Evolutionary conservation across 2,888 invertebrate species (phyloP).

Genomic region (Drosophila lacicola): DNA sequence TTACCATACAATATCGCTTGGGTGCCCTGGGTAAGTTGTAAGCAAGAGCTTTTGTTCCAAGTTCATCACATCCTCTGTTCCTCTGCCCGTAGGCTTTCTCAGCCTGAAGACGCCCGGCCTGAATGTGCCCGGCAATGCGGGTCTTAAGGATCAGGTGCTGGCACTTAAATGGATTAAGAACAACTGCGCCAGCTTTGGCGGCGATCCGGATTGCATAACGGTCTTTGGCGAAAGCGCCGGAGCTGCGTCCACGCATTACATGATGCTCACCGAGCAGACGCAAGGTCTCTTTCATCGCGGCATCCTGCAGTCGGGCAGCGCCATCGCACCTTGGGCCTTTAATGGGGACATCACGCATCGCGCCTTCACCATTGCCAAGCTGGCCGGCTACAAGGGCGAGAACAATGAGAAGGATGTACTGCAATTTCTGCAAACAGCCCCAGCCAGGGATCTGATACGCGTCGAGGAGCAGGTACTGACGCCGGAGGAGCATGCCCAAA

Average conservation of each 20-base stretch:
- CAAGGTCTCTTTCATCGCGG: slow-evolving; percentile 84
- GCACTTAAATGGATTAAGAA: slow-evolving; percentile 86
- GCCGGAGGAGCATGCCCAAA: slow-evolving; percentile 68
- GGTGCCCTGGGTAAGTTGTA: slow-evolving; percentile 83
- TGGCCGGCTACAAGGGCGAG: slow-evolving; percentile 82
- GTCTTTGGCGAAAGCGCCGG: slow-evolving; percentile 87
- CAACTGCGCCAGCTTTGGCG: slow-evolving; percentile 86
- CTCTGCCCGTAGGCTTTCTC: slow-evolving; percentile 84
- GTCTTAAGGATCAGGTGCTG: slow-evolving; percentile 86
- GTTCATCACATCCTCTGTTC: not conserved
- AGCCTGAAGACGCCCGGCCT: slow-evolving; percentile 85
- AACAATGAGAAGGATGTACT: slow-evolving; percentile 83
- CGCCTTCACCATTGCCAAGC: slow-evolving; percentile 79
- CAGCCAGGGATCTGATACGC: slow-evolving; percentile 77
- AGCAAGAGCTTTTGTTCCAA: too few species aligned
- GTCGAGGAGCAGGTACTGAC: slow-evolving; percentile 78
- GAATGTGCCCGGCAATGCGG: slow-evolving; percentile 86
- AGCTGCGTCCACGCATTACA: slow-evolving; percentile 85
- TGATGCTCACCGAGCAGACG: slow-evolving; percentile 86
- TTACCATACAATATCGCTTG: slow-evolving; percentile 86
- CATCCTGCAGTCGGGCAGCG: slow-evolving; percentile 83
- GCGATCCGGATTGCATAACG: slow-evolving; percentile 86
- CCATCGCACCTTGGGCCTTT: slow-evolving; percentile 76
- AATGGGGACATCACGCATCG: slow-evolving; percentile 64
- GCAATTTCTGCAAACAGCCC: slow-evolving; percentile 80